phyloP scores from a whole-genome alignment of 2,113 vertebrate species.

The Sigmodon hispidus region DNA sequence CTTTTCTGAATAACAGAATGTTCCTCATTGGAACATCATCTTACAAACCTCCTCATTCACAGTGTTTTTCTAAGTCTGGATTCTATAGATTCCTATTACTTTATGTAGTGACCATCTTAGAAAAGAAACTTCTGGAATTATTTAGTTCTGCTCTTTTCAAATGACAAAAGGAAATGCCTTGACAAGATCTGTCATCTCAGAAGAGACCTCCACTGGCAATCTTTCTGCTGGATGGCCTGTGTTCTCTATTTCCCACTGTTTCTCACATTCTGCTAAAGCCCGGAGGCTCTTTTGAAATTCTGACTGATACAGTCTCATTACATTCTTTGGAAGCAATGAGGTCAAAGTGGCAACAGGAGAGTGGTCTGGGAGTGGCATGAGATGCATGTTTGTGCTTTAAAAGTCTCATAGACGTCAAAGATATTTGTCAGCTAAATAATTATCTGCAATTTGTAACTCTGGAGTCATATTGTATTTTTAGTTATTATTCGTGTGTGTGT shows the following conservation, averaged over 20 bases:
- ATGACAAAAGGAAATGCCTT: neutral
- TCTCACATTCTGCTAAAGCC: neutral
- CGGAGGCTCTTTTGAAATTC: neutral
- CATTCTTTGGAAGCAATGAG: neutral
- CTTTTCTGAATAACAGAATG: neutral
- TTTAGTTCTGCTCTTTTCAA: neutral
- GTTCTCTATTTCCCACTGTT: neutral
- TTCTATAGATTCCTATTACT: neutral
- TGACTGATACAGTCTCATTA: neutral
- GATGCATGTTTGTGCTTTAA: neutral
- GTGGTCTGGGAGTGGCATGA: neutral
- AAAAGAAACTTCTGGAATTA: neutral
- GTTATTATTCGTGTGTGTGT: neutral
- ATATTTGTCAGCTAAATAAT: neutral
- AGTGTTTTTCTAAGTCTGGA: neutral
- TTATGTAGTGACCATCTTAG: neutral
- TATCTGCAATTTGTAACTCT: slow-evolving; percentile 15
- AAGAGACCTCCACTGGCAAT: neutral
- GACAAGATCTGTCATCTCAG: neutral
- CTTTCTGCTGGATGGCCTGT: neutral
- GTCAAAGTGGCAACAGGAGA: neutral
- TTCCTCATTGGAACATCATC: neutral
- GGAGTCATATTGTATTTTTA: neutral
- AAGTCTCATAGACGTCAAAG: neutral
- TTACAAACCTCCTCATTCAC: neutral